Base-by-base conservation (phyloP, 2,113 vertebrate species). In the Arvicanthis niloticus region DNA sequence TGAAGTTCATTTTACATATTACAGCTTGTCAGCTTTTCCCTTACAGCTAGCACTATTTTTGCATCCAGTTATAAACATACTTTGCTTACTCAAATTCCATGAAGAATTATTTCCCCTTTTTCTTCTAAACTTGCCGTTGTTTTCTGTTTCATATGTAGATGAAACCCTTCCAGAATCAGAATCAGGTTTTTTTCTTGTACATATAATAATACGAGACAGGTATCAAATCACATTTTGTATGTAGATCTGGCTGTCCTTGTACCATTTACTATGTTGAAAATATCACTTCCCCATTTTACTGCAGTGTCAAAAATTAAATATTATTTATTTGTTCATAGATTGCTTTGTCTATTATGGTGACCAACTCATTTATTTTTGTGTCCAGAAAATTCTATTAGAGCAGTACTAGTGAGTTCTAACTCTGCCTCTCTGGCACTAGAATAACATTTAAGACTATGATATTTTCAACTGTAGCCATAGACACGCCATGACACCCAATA, bases 131-230 rank as follows among this genome's bases (percentile, higher is more conserved):
- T 91, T 17, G 22, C 22, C 73, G 29, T 22, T 75, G 29, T 53
- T 90, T 86, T 68, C 53, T 87, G 22, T 85, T 92, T 90, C 67
- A 90, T 0, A 26, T 29, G 90, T 87, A 91, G 17, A 81, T 68
- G 62, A 11, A 77, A 16, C 76, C 68, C 42, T 90, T 95, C 58
- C 56, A 56, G 53, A 91, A 67, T 72, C 67, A 68, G 31, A 62
- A 24, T 62, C 60, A 62, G 60, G 48, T 8, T 29, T 34, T 24
- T 12, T 77, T 8, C 88, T 56, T 88, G 84, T 67, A 31, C n/a
- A 17, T 88, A n/a, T 70, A 21, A n/a, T 70, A 21, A 67, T 88
- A 45, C 31, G 15, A 81, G 67, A 19, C n/a, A 73, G 29, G 26
- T 1, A 29, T 93, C 15, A 85, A 78, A 76, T 40, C 29, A 31